phyloP scores from a whole-genome alignment of 2,797 vertebrate genomes.

The Enteromius argenteus region DNA sequence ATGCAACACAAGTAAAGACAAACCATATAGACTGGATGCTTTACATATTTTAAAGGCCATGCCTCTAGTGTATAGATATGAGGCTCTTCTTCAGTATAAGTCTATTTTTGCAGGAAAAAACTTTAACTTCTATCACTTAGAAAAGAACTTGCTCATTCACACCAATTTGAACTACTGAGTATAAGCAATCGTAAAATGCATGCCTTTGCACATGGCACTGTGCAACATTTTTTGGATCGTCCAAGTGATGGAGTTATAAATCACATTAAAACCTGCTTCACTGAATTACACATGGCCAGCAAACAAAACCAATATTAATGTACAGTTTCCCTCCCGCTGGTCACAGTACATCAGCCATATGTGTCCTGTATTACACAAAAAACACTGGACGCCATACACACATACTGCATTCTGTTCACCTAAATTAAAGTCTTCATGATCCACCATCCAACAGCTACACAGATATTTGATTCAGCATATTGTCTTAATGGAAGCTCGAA shows the following conservation, averaged over 20 bases:
- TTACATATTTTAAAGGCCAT: neutral
- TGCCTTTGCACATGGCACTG: neutral
- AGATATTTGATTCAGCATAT: neutral
- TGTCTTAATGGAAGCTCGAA: neutral
- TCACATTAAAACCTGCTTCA: neutral
- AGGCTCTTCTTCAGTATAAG: neutral
- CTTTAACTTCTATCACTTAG: neutral
- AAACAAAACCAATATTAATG: slow-evolving; percentile 16
- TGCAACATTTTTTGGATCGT: neutral
- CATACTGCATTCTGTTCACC: neutral
- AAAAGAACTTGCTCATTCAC: neutral
- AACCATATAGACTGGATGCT: neutral
- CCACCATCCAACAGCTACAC: neutral
- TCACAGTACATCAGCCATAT: neutral
- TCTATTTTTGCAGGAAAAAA: neutral
- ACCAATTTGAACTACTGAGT: neutral
- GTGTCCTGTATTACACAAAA: neutral
- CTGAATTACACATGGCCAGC: neutral
- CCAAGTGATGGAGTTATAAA: neutral
- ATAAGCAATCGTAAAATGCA: neutral
- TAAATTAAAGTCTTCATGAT: neutral
- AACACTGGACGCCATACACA: neutral
- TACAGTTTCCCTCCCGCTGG: neutral
- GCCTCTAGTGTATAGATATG: neutral
- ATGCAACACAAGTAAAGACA: slow-evolving; percentile 3